Evolutionary conservation across 2,888 invertebrate species (phyloP).

Genomic region (Rhogogaster chlorosoma): DNA sequence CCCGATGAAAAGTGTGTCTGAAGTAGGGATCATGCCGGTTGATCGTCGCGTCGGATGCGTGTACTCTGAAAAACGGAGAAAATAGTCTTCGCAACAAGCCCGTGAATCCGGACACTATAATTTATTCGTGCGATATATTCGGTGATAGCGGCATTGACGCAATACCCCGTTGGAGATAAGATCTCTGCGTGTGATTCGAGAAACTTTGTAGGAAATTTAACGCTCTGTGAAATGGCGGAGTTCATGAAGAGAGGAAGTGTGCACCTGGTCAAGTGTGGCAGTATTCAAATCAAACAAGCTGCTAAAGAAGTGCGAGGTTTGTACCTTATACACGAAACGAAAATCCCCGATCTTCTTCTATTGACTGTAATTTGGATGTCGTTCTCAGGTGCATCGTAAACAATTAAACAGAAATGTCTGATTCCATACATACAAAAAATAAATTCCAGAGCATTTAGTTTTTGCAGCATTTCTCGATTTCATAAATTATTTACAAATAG

Average conservation of each 20-base stretch:
- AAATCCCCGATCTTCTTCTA: background rate
- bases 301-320: slow-evolving; percentile 80
- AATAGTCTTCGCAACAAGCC: background rate
- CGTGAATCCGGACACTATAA: slow-evolving; percentile 23
- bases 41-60: background rate
- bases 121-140: slow-evolving; percentile 35
- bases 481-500: background rate
- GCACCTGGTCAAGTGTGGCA: slow-evolving; percentile 78
- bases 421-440: background rate
- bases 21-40: background rate
- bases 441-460: background rate
- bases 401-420: background rate
- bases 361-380: background rate
- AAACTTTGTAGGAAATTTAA: slow-evolving; percentile 34
- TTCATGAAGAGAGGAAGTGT: slow-evolving; percentile 74
- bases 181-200: slow-evolving; percentile 15
- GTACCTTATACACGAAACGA: slow-evolving; percentile 56
- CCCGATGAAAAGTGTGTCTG: background rate
- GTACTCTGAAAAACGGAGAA: background rate
- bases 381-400: background rate
- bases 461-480: background rate
- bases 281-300: slow-evolving; percentile 79
- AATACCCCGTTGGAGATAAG: slow-evolving; percentile 6
- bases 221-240: slow-evolving; percentile 72
- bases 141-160: slow-evolving; percentile 34